Conservation (phyloP, 2,797 vertebrate species). For the Geotrypetes seraphini region DNA sequence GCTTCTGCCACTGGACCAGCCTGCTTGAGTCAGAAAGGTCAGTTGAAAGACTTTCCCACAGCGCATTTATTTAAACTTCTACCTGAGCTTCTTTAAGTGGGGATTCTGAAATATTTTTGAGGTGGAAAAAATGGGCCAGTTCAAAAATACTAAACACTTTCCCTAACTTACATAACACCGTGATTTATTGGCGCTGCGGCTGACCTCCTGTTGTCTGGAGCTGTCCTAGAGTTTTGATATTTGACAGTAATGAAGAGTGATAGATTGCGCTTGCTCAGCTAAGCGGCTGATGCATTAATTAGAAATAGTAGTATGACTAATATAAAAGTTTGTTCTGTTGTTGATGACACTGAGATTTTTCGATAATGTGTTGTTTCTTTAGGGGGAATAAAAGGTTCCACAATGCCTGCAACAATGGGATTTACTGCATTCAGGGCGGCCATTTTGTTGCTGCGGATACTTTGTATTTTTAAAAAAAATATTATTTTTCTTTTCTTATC, state of each 20-base stretch:
- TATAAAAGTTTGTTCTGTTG: constrained; percentile 61
- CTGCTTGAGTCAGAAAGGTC: constrained; percentile 91
- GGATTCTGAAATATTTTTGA: constrained; percentile 17
- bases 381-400: too few species aligned
- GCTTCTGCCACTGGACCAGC: constrained; percentile 59
- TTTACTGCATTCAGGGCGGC: constrained; percentile 61
- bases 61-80: constrained; percentile 11
- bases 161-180: constrained; percentile 67
- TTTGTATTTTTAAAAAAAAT: too few species aligned
- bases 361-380: too few species aligned
- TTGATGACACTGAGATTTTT: constrained; percentile 44
- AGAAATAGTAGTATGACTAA: constrained; percentile 70
- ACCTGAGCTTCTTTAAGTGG: constrained; percentile 18
- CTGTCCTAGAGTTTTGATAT: constrained; percentile 79
- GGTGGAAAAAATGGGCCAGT: constrained; percentile 12
- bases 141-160: constrained; percentile 39
- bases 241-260: constrained; percentile 97
- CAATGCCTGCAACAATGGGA: constrained; percentile 45
- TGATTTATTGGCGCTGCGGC: constrained; percentile 81
- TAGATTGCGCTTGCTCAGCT: constrained; percentile 84
- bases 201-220: constrained; percentile 72
- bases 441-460: constrained; percentile 77
- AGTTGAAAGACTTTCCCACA: constrained; percentile 51
- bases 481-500: constrained; percentile 28
- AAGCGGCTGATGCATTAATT: constrained; percentile 92